A percentile compares a stretch with the other conserved stretches of the same genome.
Conservation (phyloP, 2,113 vertebrate genomes). For the Meles meles region DNA sequence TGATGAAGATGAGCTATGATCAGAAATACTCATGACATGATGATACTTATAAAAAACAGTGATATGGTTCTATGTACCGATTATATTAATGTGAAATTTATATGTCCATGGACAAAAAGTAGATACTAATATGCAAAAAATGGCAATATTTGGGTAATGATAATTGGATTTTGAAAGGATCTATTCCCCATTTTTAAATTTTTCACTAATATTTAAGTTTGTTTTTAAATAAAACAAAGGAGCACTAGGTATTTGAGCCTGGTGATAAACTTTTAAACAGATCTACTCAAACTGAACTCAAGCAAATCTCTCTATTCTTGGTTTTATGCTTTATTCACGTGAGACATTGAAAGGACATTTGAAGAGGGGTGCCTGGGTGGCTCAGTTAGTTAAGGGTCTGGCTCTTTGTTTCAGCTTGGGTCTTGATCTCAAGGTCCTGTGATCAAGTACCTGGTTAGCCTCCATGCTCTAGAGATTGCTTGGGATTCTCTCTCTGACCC, state of each 20-base stretch:
- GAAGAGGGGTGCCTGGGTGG: background rate
- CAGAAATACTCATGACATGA: background rate
- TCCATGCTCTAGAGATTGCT: too few species aligned
- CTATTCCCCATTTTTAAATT: background rate
- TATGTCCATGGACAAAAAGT: background rate
- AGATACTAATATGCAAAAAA: background rate
- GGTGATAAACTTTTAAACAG: constrained; percentile 19
- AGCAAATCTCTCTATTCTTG: constrained; percentile 13
- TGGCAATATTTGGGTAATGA: background rate
- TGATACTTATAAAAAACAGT: background rate
- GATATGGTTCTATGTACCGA: background rate
- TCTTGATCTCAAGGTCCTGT: background rate
- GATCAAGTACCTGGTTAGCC: background rate
- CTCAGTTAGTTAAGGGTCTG: background rate
- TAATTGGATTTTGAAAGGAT: background rate
- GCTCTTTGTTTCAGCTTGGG: background rate
- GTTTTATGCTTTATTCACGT: constrained; percentile 49
- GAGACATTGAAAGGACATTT: background rate
- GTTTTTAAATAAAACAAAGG: background rate
- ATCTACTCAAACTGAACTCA: background rate
- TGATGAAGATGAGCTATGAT: background rate
- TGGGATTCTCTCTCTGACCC: background rate
- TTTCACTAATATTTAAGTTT: background rate
- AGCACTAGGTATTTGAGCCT: background rate
- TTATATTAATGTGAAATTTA: background rate